Base-by-base conservation (phyloP, 2,113 vertebrate genomes). In the Quiscalus mexicanus region DNA sequence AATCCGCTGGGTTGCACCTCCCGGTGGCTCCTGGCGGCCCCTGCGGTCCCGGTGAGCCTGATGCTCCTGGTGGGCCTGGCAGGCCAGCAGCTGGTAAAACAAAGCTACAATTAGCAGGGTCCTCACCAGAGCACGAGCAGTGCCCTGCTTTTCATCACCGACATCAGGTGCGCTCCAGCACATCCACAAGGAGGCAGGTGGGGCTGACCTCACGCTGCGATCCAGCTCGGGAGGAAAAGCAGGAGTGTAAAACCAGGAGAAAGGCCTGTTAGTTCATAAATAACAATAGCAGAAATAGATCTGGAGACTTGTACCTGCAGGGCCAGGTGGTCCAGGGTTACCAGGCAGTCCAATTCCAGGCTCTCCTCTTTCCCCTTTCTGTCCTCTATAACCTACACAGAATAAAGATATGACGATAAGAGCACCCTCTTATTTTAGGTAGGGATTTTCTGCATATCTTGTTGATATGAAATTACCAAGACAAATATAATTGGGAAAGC, bases 321-420 rank as follows among this genome's bases (percentile, higher is more conserved):
- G 97, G 45, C 99, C 99, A 20, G 98, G 97, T 56, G 98, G 97
- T 90, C 99, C 99, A 39, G 98, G 98, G 88, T 98, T 98, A 95
- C 99, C 99, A 45, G 98, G 98, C 77, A 99, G 97, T 87, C 99
- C 99, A 90, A 99, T 98, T 75, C 99, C 99, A 79, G 99, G 98
- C 96, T 99, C 99, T 12, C 99, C 99, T 97, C 99, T 98, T 97
- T 99, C 99, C 92, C 99, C 99, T 96, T 99, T 99, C 97, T 99
- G 99, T 96, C 99, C 99, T 96, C 99, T 98, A 97, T 99, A 99
- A 89, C 99, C 99, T 99, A 97, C 47, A 81, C 44, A 81, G 90
- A 91, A 98, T 70, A 98, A 95, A 98, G 87, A 96, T 22, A 97
- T 2, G 70, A 92, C 95, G 88, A 63, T 96, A 84, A 97, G 81